These are phyloP conservation scores for Eonycteris spelaea DNA, from an alignment of 2,113 vertebrate genomes.

Conservation along the genomic window DNA sequence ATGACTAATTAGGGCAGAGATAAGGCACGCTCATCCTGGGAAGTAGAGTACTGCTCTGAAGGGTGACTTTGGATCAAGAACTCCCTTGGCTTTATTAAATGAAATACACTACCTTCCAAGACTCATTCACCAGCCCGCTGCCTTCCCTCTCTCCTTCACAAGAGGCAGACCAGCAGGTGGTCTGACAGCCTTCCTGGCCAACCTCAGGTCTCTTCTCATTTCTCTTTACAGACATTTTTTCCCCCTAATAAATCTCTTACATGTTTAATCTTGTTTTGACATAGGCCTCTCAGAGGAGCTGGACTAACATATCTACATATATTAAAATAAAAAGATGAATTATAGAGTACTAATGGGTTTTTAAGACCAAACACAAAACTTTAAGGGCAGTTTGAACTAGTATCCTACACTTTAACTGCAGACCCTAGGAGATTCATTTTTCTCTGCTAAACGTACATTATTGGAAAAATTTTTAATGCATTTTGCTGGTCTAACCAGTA, in stretches of 20 bases:
- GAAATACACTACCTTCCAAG: neutral
- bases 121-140: neutral
- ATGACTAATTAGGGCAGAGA: neutral
- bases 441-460: neutral
- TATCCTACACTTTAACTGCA: neutral
- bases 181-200: neutral
- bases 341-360: neutral
- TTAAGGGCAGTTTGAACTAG: neutral
- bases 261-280: neutral
- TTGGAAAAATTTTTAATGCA: neutral
- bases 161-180: neutral
- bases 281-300: neutral
- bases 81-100: neutral
- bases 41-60: neutral
- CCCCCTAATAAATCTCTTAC: neutral
- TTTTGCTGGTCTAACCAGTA: neutral
- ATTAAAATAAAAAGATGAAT: slow-evolving; percentile 14
- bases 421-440: neutral
- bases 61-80: neutral
- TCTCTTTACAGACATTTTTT: neutral
- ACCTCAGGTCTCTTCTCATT: neutral
- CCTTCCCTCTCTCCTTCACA: neutral
- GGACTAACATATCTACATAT: neutral
- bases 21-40: neutral
- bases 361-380: neutral